These are phyloP conservation scores for Pipistrellus kuhlii DNA, from an alignment of 2,797 vertebrate species.

Conservation along the genomic window DNA sequence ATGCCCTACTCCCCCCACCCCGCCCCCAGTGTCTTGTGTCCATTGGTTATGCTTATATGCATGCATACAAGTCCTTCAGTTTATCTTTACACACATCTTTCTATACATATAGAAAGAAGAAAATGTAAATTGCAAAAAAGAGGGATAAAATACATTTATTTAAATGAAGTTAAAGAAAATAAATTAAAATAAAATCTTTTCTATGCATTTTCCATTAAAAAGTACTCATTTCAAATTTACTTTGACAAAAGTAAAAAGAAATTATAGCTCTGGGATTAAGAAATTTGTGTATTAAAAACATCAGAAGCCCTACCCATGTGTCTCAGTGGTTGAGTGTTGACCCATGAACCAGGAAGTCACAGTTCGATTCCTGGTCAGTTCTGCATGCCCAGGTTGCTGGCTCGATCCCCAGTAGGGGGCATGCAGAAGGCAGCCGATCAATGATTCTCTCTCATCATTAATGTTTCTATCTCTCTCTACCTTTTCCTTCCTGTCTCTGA, in stretches of 20 bases:
- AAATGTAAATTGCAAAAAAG: background rate
- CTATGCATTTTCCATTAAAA: background rate
- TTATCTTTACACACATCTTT: background rate
- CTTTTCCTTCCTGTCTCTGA: background rate
- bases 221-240: slow-evolving; percentile 34
- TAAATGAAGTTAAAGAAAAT: background rate
- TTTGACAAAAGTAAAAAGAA: slow-evolving; percentile 58
- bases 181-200: background rate
- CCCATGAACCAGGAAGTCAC: too few species aligned
- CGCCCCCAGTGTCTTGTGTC: too few species aligned
- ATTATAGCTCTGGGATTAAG: background rate
- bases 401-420: too few species aligned
- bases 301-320: background rate
- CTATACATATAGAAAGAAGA: background rate
- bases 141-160: background rate
- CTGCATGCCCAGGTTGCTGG: too few species aligned
- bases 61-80: too few species aligned
- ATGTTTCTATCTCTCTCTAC: too few species aligned
- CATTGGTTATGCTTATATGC: too few species aligned
- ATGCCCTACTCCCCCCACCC: too few species aligned
- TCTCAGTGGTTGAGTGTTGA: background rate
- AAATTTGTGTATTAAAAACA: background rate
- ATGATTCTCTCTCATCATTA: too few species aligned
- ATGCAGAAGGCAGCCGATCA: too few species aligned
- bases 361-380: too few species aligned